phyloP scores from a whole-genome alignment of 2,113 vertebrate genomes.

The Talpa occidentalis region DNA sequence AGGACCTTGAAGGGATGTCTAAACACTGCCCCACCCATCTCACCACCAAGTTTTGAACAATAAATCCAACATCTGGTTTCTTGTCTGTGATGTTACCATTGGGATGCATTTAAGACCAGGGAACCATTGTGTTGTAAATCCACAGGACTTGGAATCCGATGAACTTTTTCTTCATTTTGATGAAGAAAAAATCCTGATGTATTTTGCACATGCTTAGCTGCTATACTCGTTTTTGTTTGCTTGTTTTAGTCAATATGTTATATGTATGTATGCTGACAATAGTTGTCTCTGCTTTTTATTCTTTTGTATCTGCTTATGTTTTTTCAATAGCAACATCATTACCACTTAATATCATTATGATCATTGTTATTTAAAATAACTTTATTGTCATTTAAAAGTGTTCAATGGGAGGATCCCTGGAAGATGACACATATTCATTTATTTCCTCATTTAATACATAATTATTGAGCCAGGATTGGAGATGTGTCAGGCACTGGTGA shows the following conservation, averaged over 20 bases:
- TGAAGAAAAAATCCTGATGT: too few relatives aligned
- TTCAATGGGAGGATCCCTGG: not conserved
- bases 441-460: not conserved
- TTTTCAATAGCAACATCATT: not conserved
- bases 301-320: not conserved
- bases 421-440: not conserved
- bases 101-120: constrained; percentile 36
- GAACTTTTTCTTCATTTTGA: not conserved
- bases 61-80: constrained; percentile 77
- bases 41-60: constrained; percentile 18
- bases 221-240: not conserved
- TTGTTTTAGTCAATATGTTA: not conserved
- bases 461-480: not conserved
- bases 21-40: not conserved
- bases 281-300: not conserved
- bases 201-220: not conserved
- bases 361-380: not conserved
- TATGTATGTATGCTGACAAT: not conserved
- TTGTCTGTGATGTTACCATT: constrained; percentile 31
- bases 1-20: not conserved
- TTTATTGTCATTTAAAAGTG: too few relatives aligned
- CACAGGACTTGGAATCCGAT: not conserved
- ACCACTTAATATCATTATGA: not conserved
- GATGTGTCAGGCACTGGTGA: not conserved
- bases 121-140: not conserved